Conservation (phyloP, 1,140 invertebrate species). For the Brachionus calyciflorus region DNA sequence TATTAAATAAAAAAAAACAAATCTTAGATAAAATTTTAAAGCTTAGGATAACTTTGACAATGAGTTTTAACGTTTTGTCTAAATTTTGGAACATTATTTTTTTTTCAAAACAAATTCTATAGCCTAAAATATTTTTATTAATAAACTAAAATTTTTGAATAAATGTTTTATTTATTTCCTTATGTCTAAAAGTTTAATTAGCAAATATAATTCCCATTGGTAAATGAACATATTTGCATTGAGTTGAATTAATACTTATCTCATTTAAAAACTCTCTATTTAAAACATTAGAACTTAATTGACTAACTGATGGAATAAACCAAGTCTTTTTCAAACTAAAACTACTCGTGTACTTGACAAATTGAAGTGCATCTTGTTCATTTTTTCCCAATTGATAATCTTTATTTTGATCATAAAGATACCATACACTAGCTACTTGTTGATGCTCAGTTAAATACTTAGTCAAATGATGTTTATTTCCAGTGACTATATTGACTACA, state of each 20-base stretch:
- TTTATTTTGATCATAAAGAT: slow-evolving; percentile 56
- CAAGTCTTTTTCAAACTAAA: slow-evolving; percentile 61
- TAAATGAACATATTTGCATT: slow-evolving; percentile 63
- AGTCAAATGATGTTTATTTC: slow-evolving; percentile 60
- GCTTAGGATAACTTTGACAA: too few relatives aligned
- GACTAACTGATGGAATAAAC: slow-evolving; percentile 58
- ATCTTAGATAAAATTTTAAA: too few relatives aligned
- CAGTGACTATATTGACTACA: slow-evolving; percentile 63
- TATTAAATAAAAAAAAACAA: too few relatives aligned
- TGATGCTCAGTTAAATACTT: slow-evolving; percentile 61
- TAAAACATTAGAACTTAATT: slow-evolving; percentile 53
- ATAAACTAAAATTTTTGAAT: too few relatives aligned
- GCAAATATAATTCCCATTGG: slow-evolving; percentile 64
- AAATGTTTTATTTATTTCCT: too few relatives aligned
- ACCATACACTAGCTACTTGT: slow-evolving; percentile 62
- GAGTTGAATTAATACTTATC: slow-evolving; percentile 60
- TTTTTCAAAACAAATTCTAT: too few relatives aligned
- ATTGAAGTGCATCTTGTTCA: slow-evolving; percentile 52
- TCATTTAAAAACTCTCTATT: slow-evolving; percentile 60
- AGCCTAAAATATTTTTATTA: too few relatives aligned
- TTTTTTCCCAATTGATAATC: slow-evolving; percentile 60
- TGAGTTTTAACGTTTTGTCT: too few relatives aligned
- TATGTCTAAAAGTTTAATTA: too few relatives aligned
- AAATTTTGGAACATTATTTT: too few relatives aligned
- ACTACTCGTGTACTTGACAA: slow-evolving; percentile 17